phyloP scores from a whole-genome alignment of 1,140 invertebrate species.

The Protaetia brevitarsis region DNA sequence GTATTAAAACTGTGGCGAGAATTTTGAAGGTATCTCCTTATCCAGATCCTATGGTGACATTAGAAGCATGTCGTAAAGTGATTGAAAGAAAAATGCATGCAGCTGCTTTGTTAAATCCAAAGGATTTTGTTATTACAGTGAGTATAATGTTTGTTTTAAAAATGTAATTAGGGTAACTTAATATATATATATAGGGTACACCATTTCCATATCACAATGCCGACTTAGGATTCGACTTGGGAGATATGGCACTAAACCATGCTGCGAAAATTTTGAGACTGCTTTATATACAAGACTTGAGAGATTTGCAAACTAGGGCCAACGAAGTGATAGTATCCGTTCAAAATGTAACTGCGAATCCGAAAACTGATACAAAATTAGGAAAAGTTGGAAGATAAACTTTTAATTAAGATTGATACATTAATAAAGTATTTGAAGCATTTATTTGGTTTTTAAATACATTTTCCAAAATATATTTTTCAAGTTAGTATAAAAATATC shows the following conservation, averaged over 20 bases:
- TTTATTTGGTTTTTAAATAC: too few species aligned
- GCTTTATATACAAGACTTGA: conserved; percentile 86
- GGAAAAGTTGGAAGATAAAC: conserved; percentile 83
- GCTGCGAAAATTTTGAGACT: conserved; percentile 81
- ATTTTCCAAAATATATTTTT: not conserved
- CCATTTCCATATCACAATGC: conserved; percentile 66
- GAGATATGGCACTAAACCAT: conserved; percentile 69
- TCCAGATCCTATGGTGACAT: conserved; percentile 73
- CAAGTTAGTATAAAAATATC: not conserved
- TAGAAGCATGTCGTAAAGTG: conserved; percentile 71
- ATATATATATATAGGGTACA: conserved; percentile 65
- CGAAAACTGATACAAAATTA: conserved; percentile 90
- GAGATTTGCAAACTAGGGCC: conserved; percentile 89
- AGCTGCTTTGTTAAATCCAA: conserved; percentile 63
- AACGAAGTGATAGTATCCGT: conserved; percentile 90
- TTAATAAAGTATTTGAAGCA: too few species aligned
- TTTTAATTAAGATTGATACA: not conserved
- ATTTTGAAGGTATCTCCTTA: conserved; percentile 77
- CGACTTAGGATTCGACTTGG: conserved; percentile 65
- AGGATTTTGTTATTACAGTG: conserved; percentile 45
- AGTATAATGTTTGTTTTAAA: conserved; percentile 19
- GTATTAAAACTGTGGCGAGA: conserved; percentile 73
- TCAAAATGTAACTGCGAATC: conserved; percentile 92
- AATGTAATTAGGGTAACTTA: too few species aligned
- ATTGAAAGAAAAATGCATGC: conserved; percentile 64